Base-by-base conservation (phyloP, 1,140 invertebrate species). In the Battus philenor region DNA sequence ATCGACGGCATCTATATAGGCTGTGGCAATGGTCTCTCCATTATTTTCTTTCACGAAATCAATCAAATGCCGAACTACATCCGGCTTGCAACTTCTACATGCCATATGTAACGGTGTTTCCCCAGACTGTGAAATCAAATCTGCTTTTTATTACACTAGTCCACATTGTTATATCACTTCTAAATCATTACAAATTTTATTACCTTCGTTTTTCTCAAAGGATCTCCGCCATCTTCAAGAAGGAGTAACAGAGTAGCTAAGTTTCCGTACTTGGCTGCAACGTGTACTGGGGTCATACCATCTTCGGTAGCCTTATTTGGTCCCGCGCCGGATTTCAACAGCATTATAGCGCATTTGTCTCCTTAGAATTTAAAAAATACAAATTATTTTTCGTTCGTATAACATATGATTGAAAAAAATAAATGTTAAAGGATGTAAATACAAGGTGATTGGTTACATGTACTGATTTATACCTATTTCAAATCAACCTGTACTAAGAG, bases 321-420 rank as follows among this genome's bases (percentile, higher is more conserved):
- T 51, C 97, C 94, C 5, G 98, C 98, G 2, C 98, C 98, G 7
- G 96, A 98, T 86, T 99, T 99, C 2, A 99, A 83, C 48, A 99
- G 83, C 97, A 99, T 98, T 49, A 98, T 89, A 5, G 96, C 97
- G 86, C 97, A 99, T 78, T 96, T 93, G 68, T 98, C 97, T 29
- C 80, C 78, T 84, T 31, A 12, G n/a, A n/a, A n/a, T n/a, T n/a
- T n/a, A n/a, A n/a, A n/a, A n/a, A n/a, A n/a, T n/a, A n/a, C n/a
- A n/a, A n/a, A n/a, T n/a, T n/a, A n/a, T n/a, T n/a, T n/a, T n/a
- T n/a, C n/a, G n/a, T n/a, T n/a, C n/a, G n/a, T n/a, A n/a, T n/a
- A n/a, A n/a, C n/a, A n/a, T n/a, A n/a, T n/a, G n/a, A n/a, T n/a
- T n/a, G n/a, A n/a, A n/a, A n/a, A n/a, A n/a, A n/a, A n/a, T n/a